These are phyloP conservation scores for Teleiodes luculella DNA, from an alignment of 2,888 invertebrate genomes.

Conservation along the genomic window DNA sequence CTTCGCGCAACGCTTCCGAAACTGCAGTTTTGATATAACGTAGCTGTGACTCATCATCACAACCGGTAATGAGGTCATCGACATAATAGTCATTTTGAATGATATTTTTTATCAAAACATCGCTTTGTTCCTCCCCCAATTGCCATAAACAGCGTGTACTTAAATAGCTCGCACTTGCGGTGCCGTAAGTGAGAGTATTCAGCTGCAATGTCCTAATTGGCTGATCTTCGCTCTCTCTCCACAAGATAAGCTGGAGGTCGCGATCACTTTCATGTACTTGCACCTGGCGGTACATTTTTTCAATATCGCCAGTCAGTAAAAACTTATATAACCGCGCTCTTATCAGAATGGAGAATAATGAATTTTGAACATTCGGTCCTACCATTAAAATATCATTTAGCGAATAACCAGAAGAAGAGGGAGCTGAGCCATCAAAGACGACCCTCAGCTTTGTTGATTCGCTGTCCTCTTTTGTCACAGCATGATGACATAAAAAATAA, in stretches of 20 bases:
- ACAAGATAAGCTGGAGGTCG: conserved; percentile 41
- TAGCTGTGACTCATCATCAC: conserved; percentile 15
- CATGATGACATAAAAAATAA: not conserved
- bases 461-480: conserved; percentile 32
- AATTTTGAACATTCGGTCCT: conserved; percentile 36
- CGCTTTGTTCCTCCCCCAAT: conserved; percentile 26
- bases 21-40: conserved; percentile 16
- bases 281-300: conserved; percentile 30
- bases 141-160: conserved; percentile 31
- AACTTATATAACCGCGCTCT: conserved; percentile 29
- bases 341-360: conserved; percentile 35
- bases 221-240: conserved; percentile 25
- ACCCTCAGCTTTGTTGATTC: no score
- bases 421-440: conserved; percentile 37
- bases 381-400: conserved; percentile 37
- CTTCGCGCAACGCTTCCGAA: conserved; percentile 12
- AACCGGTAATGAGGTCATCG: conserved; percentile 28
- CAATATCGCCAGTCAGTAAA: not conserved
- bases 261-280: conserved; percentile 16
- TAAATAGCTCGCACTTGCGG: conserved; percentile 22
- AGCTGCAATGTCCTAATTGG: conserved; percentile 16
- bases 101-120: conserved; percentile 23
- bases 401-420: conserved; percentile 29
- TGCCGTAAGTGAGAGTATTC: conserved; percentile 18
- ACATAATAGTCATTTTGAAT: conserved; percentile 32